Conservation (phyloP, 2,888 invertebrate species). For the Penaeus monodon region DNA sequence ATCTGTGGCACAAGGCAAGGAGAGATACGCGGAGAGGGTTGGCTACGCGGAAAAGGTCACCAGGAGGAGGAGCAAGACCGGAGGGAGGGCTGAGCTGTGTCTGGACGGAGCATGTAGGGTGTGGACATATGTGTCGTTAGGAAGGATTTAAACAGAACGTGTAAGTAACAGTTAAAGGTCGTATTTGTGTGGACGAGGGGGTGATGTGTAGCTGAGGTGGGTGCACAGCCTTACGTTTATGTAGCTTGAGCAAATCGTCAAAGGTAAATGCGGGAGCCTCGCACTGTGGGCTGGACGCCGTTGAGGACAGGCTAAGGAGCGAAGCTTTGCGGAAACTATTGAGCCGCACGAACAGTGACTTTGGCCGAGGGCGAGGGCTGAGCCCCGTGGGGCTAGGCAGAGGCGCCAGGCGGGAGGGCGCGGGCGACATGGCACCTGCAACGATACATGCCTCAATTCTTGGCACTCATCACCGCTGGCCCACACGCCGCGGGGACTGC, state of each 20-base stretch:
- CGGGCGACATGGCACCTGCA: slow-evolving; percentile 61
- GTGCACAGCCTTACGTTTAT: slow-evolving; percentile 54
- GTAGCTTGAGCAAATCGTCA: slow-evolving; percentile 61
- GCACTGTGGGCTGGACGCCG: slow-evolving; percentile 63
- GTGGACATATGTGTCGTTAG: too few relatives aligned
- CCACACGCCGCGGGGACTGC: too few relatives aligned
- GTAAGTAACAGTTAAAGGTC: too few relatives aligned
- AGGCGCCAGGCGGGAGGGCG: slow-evolving; percentile 53
- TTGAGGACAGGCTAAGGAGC: slow-evolving; percentile 64
- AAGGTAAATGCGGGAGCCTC: slow-evolving; percentile 60
- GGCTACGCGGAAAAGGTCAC: too few relatives aligned
- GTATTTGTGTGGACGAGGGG: not conserved
- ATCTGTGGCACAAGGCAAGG: too few relatives aligned
- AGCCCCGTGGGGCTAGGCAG: slow-evolving; percentile 65
- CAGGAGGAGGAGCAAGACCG: too few relatives aligned
- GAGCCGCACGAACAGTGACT: slow-evolving; percentile 64
- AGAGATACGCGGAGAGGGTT: too few relatives aligned
- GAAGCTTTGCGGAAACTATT: slow-evolving; percentile 65
- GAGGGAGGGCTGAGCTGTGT: too few relatives aligned
- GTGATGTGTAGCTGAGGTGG: slow-evolving; percentile 6
- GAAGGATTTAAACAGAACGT: too few relatives aligned
- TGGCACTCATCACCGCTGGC: too few relatives aligned
- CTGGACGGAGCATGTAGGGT: too few relatives aligned
- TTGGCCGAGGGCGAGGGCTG: slow-evolving; percentile 64
- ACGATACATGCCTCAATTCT: slow-evolving; percentile 48